A percentile compares a stretch with the other conserved stretches of the same genome.
phyloP scores from a whole-genome alignment of 64 coral and sea anemone species.

The Dendrophyllia cribrosa region DNA sequence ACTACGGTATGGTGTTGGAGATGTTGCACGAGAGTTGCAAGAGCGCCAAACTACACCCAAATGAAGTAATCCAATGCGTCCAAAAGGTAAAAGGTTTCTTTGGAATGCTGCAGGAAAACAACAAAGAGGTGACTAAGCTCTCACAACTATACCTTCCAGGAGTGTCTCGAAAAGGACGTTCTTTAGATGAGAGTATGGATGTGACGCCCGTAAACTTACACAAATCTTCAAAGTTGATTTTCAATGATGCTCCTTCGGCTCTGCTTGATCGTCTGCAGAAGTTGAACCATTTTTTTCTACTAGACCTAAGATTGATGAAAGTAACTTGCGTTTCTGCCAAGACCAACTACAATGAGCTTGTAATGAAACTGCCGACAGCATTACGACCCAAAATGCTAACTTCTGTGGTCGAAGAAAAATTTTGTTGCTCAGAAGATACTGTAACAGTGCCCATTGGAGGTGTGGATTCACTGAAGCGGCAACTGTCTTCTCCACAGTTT shows the following conservation, averaged over 20 bases:
- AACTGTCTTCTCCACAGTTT: constrained; percentile 63
- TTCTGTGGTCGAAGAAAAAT: constrained; percentile 41
- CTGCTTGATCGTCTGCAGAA: constrained; percentile 36
- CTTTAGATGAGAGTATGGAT: not conserved
- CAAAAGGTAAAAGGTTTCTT: constrained; percentile 72
- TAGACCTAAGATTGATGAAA: constrained; percentile 34
- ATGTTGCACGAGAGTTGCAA: constrained; percentile 14
- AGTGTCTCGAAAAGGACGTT: not conserved
- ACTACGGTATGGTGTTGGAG: constrained; percentile 63
- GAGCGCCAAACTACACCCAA: constrained; percentile 7
- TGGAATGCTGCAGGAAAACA: not conserved
- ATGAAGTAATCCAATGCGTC: not conserved
- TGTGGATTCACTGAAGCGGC: not conserved
- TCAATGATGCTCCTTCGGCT: constrained; percentile 33
- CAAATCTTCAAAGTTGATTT: constrained; percentile 47
- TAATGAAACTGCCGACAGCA: constrained; percentile 30
- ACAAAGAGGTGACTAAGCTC: not conserved
- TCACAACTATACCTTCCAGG: constrained; percentile 52
- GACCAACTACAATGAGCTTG: constrained; percentile 23
- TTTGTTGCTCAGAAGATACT: not conserved
- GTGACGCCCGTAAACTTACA: constrained; percentile 19
- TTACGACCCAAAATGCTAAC: constrained; percentile 78
- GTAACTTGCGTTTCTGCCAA: constrained; percentile 17
- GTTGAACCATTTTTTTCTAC: constrained; percentile 37
- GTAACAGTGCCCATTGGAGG: not conserved